Evolutionary conservation across 2,888 invertebrate species (phyloP).

Genomic region (Heteromurus nitidus): DNA sequence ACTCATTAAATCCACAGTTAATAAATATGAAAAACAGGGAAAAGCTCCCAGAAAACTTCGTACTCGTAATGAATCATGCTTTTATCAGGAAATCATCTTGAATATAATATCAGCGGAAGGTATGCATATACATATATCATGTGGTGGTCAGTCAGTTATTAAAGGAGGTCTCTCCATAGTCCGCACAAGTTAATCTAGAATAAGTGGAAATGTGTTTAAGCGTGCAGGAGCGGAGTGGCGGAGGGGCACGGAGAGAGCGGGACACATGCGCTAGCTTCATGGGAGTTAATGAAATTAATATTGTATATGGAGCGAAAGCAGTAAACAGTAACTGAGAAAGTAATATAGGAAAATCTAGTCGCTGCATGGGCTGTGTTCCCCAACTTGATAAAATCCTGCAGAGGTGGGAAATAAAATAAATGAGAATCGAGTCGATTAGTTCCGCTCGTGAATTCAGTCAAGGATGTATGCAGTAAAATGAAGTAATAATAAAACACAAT

Average conservation of each 20-base stretch:
- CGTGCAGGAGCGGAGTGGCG: constrained; percentile 13
- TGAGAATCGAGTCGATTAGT: constrained; percentile 73
- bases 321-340: constrained; percentile 52
- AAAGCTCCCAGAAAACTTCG: constrained; percentile 53
- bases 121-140: constrained; percentile 46
- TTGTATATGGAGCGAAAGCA: constrained; percentile 49
- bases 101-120: too few species aligned
- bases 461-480: constrained; percentile 66
- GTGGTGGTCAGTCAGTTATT: constrained; percentile 58
- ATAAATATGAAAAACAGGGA: constrained; percentile 62
- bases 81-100: constrained; percentile 59
- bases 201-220: neutral
- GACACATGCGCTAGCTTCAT: constrained; percentile 41
- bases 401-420: constrained; percentile 72
- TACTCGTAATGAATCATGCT: constrained; percentile 59
- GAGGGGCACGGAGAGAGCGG: constrained; percentile 3
- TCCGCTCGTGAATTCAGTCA: constrained; percentile 72
- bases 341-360: constrained; percentile 36
- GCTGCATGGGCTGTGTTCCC: constrained; percentile 34
- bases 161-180: constrained; percentile 19
- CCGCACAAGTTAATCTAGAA: too few species aligned
- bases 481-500: constrained; percentile 66
- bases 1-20: constrained; percentile 62
- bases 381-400: constrained; percentile 38
- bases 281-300: constrained; percentile 67